Evolutionary conservation across 2,797 vertebrate species (phyloP).

Genomic region (Acipenser ruthenus): DNA sequence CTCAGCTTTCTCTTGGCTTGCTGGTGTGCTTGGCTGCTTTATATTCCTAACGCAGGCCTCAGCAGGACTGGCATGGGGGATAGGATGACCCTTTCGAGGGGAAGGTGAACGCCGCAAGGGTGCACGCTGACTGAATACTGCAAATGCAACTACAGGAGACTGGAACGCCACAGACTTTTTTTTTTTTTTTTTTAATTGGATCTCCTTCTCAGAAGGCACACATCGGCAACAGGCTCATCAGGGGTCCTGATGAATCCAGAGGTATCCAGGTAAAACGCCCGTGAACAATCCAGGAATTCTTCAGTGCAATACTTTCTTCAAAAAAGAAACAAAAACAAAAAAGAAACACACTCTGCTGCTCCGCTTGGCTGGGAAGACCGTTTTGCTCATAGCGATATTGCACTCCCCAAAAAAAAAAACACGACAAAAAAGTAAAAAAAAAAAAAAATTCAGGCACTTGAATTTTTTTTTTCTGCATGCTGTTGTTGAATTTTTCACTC

Average conservation of each 20-base stretch:
- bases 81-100: constrained; percentile 55
- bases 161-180: constrained; percentile 65
- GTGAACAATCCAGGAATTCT: constrained; percentile 59
- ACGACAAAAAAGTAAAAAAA: constrained; percentile 37
- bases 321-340: constrained; percentile 59
- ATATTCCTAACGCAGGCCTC: constrained; percentile 63
- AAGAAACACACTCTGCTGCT: constrained; percentile 33
- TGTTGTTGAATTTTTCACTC: constrained; percentile 60
- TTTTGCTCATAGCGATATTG: constrained; percentile 65
- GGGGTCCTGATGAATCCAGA: constrained; percentile 62
- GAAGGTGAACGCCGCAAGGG: constrained; percentile 54
- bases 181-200: constrained; percentile 48
- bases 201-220: constrained; percentile 69
- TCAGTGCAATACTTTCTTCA: constrained; percentile 55
- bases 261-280: constrained; percentile 42
- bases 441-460: constrained; percentile 76
- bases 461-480: constrained; percentile 17
- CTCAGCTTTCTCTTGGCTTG: constrained; percentile 65
- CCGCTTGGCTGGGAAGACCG: constrained; percentile 59
- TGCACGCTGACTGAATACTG: constrained; percentile 61
- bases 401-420: constrained; percentile 52
- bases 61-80: constrained; percentile 45
- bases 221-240: constrained; percentile 59
- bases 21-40: constrained; percentile 69
- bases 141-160: constrained; percentile 67